Percentiles rank a stretch among this genome's conserved stretches.
Conservation (phyloP, 1,140 invertebrate species). For the Akabosia matsudoensis region DNA sequence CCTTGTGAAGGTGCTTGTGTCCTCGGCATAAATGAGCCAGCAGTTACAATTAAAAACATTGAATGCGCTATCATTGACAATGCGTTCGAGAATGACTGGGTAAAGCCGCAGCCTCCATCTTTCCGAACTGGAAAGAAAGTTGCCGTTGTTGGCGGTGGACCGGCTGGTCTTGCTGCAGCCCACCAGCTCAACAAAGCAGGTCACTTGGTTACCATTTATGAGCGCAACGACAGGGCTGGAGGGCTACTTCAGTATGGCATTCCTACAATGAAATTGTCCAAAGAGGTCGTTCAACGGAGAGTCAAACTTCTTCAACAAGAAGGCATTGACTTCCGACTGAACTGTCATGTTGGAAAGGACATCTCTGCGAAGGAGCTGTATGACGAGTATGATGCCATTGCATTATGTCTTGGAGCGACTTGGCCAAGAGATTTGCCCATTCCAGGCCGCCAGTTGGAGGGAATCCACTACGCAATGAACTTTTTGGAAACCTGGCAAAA, state of each 20-base stretch:
- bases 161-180: constrained; percentile 91
- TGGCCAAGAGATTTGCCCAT: constrained; percentile 89
- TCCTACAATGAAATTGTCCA: constrained; percentile 95
- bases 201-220: constrained; percentile 89
- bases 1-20: constrained; percentile 99
- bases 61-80: constrained; percentile 98
- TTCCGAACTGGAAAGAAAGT: constrained; percentile 78
- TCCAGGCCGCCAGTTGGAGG: constrained; percentile 76
- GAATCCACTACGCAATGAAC: constrained; percentile 97
- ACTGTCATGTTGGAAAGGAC: constrained; percentile 87
- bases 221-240: constrained; percentile 91
- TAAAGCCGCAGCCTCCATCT: constrained; percentile 71
- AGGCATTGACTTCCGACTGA: constrained; percentile 87
- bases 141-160: constrained; percentile 93
- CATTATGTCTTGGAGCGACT: constrained; percentile 89
- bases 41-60: constrained; percentile 99
- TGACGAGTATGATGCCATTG: constrained; percentile 77
- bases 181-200: constrained; percentile 94
- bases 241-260: constrained; percentile 96
- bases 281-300: constrained; percentile 85
- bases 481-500: constrained; percentile 96
- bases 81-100: constrained; percentile 96
- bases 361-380: constrained; percentile 70
- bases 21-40: constrained; percentile 88
- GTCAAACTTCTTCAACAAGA: constrained; percentile 83